phyloP scores from a whole-genome alignment of 2,797 vertebrate species.

The Pterois miles region DNA sequence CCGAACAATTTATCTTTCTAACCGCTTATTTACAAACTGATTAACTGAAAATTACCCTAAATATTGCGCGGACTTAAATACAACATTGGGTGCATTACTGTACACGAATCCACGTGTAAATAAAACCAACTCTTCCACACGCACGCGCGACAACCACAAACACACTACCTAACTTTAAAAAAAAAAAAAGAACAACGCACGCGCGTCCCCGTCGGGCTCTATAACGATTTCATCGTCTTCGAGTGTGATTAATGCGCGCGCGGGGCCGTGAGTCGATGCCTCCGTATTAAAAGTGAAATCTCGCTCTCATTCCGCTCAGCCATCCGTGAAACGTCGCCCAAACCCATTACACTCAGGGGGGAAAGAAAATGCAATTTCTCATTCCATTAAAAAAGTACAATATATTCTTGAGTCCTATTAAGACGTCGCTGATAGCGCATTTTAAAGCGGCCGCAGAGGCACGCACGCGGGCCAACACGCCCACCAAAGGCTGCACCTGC shows the following conservation, averaged over 20 bases:
- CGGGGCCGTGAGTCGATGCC: slow-evolving; percentile 91
- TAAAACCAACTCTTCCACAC: slow-evolving; percentile 13
- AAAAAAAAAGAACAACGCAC: background rate
- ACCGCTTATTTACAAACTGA: slow-evolving; percentile 45
- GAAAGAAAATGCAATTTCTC: slow-evolving; percentile 98
- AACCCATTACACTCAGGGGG: slow-evolving; percentile 92
- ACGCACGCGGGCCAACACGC: slow-evolving; percentile 67
- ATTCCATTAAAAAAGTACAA: slow-evolving; percentile 96
- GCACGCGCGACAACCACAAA: background rate
- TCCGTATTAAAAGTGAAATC: slow-evolving; percentile 94
- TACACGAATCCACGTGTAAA: slow-evolving; percentile 15
- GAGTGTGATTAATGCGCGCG: slow-evolving; percentile 94
- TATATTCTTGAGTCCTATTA: slow-evolving; percentile 95
- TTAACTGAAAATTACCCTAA: slow-evolving; percentile 25
- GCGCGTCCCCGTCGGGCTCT: slow-evolving; percentile 68
- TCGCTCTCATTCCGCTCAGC: slow-evolving; percentile 95
- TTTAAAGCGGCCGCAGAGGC: slow-evolving; percentile 77
- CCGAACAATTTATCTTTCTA: slow-evolving; percentile 24
- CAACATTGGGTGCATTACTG: slow-evolving; percentile 7
- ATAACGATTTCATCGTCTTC: slow-evolving; percentile 94
- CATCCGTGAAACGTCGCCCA: slow-evolving; percentile 95
- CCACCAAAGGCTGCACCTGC: slow-evolving; percentile 72
- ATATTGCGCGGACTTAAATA: background rate
- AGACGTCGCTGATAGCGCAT: slow-evolving; percentile 95
- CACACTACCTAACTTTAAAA: background rate